Evolutionary conservation across 2,888 invertebrate species (phyloP), one percentile per base, ranked within the genome.

Genomic region (Trichogramma evanescens): DNA sequence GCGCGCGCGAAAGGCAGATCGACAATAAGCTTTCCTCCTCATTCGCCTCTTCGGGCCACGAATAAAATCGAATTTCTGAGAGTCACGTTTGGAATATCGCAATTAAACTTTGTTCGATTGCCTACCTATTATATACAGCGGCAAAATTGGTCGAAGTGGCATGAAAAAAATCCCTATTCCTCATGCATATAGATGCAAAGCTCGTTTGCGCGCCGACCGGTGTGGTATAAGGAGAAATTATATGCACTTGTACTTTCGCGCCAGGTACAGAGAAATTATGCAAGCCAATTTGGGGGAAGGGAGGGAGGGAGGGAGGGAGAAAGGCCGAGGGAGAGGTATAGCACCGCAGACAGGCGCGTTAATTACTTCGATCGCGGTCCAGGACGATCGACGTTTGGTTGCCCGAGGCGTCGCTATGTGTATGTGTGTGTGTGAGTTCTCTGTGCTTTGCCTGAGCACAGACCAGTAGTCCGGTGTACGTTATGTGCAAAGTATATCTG

Each of bases 91-190:
- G 62, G 62, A 66, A 66, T 66, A 66, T 65, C 61, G 65, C 65
- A 67, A 67, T 67, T 67, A 67, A 67, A 66, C 63, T 67, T 67
- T 65, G 51, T 58, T 56, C 62, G 52, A 54, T 49, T 60, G 60
- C 62, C 48, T 8, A 54, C 3, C n/a, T 45, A 45, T 45, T n/a
- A 9, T 9, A n/a, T 45, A 8, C n/a, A 45, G 45, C 45, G 9
- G 9, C n/a, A 4, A 50, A 50, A 50, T 7, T 8, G 8, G 50
- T 1, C 8, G 7, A 13, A 10, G 50, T 50, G 50, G 9, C 13
- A 13, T 13, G 13, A 13, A 2, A 13, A 13, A 7, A 10, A 13
- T 50, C 9, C 50, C 50, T 10, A 50, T 10, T 10, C 7, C 13
- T 10, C 50, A 10, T n/a, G 13, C 13, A 8, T 9, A 13, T n/a